A percentile compares a stretch with the other conserved stretches of the same genome.
Evolutionary conservation across 2,797 vertebrate species (phyloP).

Genomic region (Anguilla anguilla): DNA sequence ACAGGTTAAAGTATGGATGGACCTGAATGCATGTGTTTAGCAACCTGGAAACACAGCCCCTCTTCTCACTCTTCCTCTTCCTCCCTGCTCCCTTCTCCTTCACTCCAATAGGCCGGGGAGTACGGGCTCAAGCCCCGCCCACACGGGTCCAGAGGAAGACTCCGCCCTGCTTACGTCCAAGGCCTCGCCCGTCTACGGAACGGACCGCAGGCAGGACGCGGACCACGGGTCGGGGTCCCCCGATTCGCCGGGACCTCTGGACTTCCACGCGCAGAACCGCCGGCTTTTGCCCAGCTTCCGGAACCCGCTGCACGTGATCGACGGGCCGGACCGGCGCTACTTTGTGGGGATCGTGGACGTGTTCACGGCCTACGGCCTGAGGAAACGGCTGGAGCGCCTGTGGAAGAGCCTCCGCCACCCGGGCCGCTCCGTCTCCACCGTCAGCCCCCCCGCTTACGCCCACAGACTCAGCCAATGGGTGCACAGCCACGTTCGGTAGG

Average conservation of each 20-base stretch:
- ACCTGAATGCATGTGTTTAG: neutral
- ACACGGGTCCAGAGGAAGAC: slow-evolving; percentile 26
- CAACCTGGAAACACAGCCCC: neutral
- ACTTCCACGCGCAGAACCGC: slow-evolving; percentile 61
- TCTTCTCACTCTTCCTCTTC: neutral
- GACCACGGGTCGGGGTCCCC: neutral
- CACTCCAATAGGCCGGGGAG: slow-evolving; percentile 62
- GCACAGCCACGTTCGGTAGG: slow-evolving; percentile 46
- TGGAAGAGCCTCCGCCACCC: slow-evolving; percentile 74
- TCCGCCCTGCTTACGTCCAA: slow-evolving; percentile 10
- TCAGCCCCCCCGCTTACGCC: slow-evolving; percentile 64
- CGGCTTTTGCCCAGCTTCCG: slow-evolving; percentile 67
- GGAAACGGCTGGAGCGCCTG: slow-evolving; percentile 72
- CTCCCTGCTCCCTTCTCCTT: neutral
- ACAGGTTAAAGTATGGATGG: neutral
- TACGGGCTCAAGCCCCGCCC: slow-evolving; percentile 31
- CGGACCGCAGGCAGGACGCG: slow-evolving; percentile 26
- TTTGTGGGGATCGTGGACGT: slow-evolving; percentile 80
- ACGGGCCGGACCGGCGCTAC: slow-evolving; percentile 70
- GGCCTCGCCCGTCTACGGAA: slow-evolving; percentile 27
- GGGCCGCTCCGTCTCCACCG: slow-evolving; percentile 70
- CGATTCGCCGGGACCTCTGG: slow-evolving; percentile 37
- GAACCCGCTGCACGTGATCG: slow-evolving; percentile 74
- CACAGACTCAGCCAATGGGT: slow-evolving; percentile 60
- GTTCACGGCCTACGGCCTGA: slow-evolving; percentile 70